These are phyloP conservation scores for Meles meles DNA, from an alignment of 2,113 vertebrate genomes.

Conservation along the genomic window DNA sequence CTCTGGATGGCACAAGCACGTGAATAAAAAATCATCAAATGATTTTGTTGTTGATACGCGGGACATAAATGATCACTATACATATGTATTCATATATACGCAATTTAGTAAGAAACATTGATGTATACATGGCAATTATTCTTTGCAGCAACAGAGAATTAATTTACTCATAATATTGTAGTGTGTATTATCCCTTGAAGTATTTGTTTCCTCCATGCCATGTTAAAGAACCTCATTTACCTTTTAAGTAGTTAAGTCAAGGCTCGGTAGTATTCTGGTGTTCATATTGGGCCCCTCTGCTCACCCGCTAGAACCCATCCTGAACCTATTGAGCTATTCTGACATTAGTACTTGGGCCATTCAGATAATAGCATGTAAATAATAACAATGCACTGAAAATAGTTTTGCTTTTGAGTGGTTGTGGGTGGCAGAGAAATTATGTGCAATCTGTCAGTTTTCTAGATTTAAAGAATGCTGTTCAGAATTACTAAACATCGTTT, in stretches of 20 bases:
- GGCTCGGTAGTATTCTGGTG: neutral
- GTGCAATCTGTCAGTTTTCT: constrained; percentile 56
- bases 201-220: neutral
- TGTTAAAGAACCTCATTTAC: neutral
- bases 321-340: neutral
- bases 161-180: neutral
- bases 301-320: neutral
- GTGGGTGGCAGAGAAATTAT: constrained; percentile 34
- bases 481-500: neutral
- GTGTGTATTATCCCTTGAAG: neutral
- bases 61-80: neutral
- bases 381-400: neutral
- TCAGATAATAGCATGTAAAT: neutral
- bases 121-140: neutral
- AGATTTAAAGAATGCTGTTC: constrained; percentile 42
- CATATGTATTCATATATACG: neutral
- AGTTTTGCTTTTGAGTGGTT: constrained; percentile 9
- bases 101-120: neutral
- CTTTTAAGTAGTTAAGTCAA: neutral
- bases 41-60: neutral
- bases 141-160: neutral
- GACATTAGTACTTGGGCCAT: neutral
- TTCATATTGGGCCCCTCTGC: rapidly evolving
- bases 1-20: neutral
- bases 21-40: neutral